These are phyloP conservation scores for Tragelaphus imberbis DNA, from an alignment of 2,113 vertebrate genomes.

Conservation along the genomic window DNA sequence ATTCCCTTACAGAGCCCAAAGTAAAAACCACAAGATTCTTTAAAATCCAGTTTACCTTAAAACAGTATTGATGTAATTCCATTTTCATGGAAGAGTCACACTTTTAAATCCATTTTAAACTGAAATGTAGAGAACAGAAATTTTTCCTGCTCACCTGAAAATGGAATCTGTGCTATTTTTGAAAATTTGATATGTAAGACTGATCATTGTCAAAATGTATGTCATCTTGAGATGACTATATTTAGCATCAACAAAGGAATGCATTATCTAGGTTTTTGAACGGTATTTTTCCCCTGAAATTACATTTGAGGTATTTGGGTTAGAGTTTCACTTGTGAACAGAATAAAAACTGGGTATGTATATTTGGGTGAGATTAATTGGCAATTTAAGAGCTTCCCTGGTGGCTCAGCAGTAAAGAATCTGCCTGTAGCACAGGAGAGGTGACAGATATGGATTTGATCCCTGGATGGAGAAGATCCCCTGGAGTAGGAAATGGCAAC, in stretches of 20 bases:
- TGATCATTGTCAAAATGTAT: constrained; percentile 68
- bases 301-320: constrained; percentile 52
- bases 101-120: constrained; percentile 13
- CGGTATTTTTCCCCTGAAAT: constrained; percentile 46
- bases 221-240: constrained; percentile 66
- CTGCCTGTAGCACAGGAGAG: background rate
- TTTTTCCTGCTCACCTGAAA: constrained; percentile 48
- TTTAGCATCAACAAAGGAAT: constrained; percentile 62
- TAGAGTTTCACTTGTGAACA: constrained; percentile 41
- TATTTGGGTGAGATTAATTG: constrained; percentile 22
- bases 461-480: background rate
- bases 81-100: constrained; percentile 26
- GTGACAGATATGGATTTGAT: background rate
- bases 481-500: background rate
- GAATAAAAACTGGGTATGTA: background rate
- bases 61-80: background rate
- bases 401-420: background rate
- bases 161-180: constrained; percentile 66
- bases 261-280: constrained; percentile 56
- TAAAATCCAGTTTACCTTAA: background rate
- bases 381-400: background rate
- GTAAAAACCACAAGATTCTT: background rate
- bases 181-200: constrained; percentile 51
- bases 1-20: background rate
- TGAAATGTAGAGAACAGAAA: background rate